Percentiles rank a stretch among this genome's conserved stretches.
phyloP scores from a whole-genome alignment of 2,888 invertebrate species.

The Drymonia ruficornis region DNA sequence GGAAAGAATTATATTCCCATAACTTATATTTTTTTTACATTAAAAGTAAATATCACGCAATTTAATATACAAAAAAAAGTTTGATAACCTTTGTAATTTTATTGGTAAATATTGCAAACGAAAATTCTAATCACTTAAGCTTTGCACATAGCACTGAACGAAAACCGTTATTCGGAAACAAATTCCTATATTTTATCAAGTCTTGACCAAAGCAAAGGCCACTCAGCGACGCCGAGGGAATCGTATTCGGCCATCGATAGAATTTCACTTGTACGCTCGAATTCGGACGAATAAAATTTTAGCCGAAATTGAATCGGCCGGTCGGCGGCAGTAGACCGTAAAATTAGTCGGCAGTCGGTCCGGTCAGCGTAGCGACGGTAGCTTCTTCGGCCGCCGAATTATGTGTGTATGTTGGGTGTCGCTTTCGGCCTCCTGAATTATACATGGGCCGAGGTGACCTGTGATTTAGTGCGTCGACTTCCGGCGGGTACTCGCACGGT shows the following conservation, averaged over 20 bases:
- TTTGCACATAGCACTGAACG: not conserved
- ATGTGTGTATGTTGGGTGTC: slow-evolving; percentile 64
- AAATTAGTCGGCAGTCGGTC: slow-evolving; percentile 75
- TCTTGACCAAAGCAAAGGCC: slow-evolving; percentile 55
- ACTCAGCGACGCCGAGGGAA: slow-evolving; percentile 59
- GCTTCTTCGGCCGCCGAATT: slow-evolving; percentile 71
- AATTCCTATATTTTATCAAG: slow-evolving; percentile 38
- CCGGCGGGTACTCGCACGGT: slow-evolving; percentile 56
- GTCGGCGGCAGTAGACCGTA: slow-evolving; percentile 72
- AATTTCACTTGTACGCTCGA: slow-evolving; percentile 73
- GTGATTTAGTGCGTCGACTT: slow-evolving; percentile 73
- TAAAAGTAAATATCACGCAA: no score
- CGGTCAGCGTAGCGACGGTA: slow-evolving; percentile 66
- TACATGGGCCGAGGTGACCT: slow-evolving; percentile 70
- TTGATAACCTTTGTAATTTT: no score
- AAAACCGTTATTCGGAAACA: slow-evolving; percentile 21
- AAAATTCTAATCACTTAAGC: not conserved
- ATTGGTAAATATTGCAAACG: no score
- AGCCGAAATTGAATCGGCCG: slow-evolving; percentile 81
- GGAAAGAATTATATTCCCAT: no score
- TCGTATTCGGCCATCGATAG: slow-evolving; percentile 67
- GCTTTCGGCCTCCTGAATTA: slow-evolving; percentile 75
- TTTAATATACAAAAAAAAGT: no score
- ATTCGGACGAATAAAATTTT: slow-evolving; percentile 80
- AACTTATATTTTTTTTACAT: no score